Percentiles rank a stretch among this genome's conserved stretches.
Conservation (phyloP, 2,113 vertebrate species). For the Pipra filicauda region DNA sequence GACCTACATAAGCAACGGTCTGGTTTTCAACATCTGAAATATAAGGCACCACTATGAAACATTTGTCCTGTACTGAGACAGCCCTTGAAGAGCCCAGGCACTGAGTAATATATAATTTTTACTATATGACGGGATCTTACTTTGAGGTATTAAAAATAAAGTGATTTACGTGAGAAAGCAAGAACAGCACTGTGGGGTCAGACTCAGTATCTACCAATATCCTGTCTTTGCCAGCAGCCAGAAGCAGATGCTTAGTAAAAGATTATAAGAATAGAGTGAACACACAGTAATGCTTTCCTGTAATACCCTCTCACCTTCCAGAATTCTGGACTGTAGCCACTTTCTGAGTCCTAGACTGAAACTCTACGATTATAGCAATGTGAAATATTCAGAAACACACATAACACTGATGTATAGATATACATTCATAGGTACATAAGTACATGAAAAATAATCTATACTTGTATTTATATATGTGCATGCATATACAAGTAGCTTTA, state of each 20-base stretch:
- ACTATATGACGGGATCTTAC: background rate
- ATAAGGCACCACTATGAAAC: background rate
- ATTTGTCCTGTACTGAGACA: background rate
- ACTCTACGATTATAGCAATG: background rate
- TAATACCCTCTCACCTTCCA: background rate
- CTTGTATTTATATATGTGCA: background rate
- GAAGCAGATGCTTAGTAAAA: background rate
- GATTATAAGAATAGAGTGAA: background rate
- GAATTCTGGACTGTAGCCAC: background rate
- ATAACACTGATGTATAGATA: background rate
- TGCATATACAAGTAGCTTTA: background rate
- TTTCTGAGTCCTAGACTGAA: background rate
- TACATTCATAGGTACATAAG: background rate
- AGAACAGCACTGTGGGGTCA: background rate
- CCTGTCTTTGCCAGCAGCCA: background rate
- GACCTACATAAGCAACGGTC: background rate
- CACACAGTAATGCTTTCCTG: background rate
- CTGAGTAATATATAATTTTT: background rate
- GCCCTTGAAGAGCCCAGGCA: background rate
- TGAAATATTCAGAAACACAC: background rate
- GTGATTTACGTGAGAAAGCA: background rate
- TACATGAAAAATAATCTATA: background rate
- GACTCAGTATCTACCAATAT: background rate
- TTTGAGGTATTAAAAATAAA: background rate
- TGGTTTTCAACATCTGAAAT: background rate